Percentiles rank a stretch among this genome's conserved stretches.
These are phyloP conservation scores for Platycheirus albimanus DNA, from an alignment of 2,888 invertebrate species.

Conservation along the genomic window DNA sequence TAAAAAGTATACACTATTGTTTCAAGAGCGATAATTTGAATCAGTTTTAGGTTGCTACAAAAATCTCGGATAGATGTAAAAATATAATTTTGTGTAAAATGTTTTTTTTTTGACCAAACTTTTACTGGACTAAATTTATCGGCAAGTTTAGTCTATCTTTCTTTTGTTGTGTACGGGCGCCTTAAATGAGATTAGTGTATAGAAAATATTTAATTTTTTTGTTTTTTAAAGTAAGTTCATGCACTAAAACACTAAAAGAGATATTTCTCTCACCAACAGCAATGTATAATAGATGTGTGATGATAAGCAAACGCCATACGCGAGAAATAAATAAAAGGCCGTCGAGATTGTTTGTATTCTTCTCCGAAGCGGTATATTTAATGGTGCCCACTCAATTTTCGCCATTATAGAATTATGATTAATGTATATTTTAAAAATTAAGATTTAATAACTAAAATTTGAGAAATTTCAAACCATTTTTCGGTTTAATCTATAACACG, in stretches of 20 bases:
- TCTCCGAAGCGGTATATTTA: slow-evolving; percentile 89
- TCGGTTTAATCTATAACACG: background rate
- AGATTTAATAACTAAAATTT: background rate
- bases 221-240: too few species aligned
- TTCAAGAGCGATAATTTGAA: too few species aligned
- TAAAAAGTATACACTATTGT: too few species aligned
- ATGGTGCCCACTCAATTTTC: slow-evolving; percentile 94
- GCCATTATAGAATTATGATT: slow-evolving; percentile 9
- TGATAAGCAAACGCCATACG: slow-evolving; percentile 85
- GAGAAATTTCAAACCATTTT: background rate
- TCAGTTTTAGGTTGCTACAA: too few species aligned
- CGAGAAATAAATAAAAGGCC: slow-evolving; percentile 87
- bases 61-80: too few species aligned
- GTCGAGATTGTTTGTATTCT: slow-evolving; percentile 93
- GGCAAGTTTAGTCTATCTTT: too few species aligned
- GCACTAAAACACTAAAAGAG: background rate
- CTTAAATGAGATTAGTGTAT: too few species aligned
- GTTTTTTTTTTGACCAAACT: too few species aligned
- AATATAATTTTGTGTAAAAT: too few species aligned
- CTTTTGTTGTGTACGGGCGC: too few species aligned
- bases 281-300: slow-evolving; percentile 79
- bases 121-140: too few species aligned
- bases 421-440: background rate
- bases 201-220: too few species aligned
- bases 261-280: slow-evolving; percentile 50